These are phyloP conservation scores for Jacana jacana DNA, from an alignment of 2,113 vertebrate genomes.

Conservation along the genomic window DNA sequence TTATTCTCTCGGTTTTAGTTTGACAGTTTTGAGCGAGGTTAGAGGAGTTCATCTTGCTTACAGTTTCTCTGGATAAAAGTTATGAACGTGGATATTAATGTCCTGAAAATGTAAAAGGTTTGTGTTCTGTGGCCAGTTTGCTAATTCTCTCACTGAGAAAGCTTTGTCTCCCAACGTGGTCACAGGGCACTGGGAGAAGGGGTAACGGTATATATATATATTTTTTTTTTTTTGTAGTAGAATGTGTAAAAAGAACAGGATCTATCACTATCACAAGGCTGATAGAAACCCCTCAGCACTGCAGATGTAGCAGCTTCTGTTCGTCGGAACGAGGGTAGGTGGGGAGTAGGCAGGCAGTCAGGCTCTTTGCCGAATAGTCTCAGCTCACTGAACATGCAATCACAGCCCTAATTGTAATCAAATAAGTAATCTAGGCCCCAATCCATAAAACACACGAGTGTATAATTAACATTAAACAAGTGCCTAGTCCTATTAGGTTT, in stretches of 20 bases:
- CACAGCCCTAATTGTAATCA: conserved; percentile 56
- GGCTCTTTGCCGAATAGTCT: background rate
- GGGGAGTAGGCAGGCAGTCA: background rate
- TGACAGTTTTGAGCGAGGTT: conserved; percentile 5
- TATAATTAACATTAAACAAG: conserved; percentile 51
- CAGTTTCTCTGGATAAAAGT: background rate
- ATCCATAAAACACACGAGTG: conserved; percentile 20
- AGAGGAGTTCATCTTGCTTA: conserved; percentile 10
- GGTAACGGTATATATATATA: background rate
- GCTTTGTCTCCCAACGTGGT: background rate
- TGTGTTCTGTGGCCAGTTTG: background rate
- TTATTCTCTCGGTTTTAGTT: background rate
- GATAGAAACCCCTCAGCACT: background rate
- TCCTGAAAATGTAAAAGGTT: background rate
- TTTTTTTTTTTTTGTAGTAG: background rate
- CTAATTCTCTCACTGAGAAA: background rate
- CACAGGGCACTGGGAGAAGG: background rate
- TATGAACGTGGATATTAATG: background rate
- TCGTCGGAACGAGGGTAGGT: background rate
- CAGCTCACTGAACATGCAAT: conserved; percentile 4
- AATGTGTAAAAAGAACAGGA: background rate
- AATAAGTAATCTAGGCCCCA: conserved; percentile 14
- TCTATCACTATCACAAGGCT: background rate
- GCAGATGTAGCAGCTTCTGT: background rate
- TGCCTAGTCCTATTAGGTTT: background rate